Base-by-base conservation (phyloP, 2,797 vertebrate genomes). In the Benthosema pterotum region DNA sequence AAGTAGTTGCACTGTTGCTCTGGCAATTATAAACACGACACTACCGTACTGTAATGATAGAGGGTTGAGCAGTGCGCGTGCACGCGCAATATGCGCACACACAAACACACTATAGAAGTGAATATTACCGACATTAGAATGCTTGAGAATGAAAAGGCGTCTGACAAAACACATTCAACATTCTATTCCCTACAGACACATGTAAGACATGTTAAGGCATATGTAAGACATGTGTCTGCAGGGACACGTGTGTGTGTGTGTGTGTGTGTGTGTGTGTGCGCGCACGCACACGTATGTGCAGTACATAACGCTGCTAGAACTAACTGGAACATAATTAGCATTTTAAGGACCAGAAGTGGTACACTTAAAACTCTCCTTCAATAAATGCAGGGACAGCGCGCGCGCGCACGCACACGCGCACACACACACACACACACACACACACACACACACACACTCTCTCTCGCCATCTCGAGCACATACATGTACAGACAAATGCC, bases 361-460 rank as follows among this genome's bases (percentile, higher is more conserved):
- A 7, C 32, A 38, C 32, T 38, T 38, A 38, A 38, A 38, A 38
- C 32, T 11, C 32, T 38, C 7, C 32, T 38, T 38, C 32, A 38
- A 38, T 38, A 38, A 9, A 38, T 38, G 32, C 32, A 38, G 32
- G 32, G 32, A 7, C 32, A 38, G 15, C 52, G 38, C 52, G 38
- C 22, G 38, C 52, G 38, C 52, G 15, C 52, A 53, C 52, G n/a
- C 52, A 28, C 52, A 53, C 52, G 15, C 52, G 38, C 50, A 52
- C 50, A 52, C 50, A 52, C 50, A 55, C 32, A 55, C 53, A 55
- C 28, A 42, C n/a, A 42, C 22, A 42, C 32, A 42, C 53, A 55
- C 53, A 42, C 53, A 42, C 32, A 55, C 53, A 55, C 12, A 42
- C 53, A 42, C 53, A 56, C 28, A 43, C 15, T 16, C 48, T 16